Evolutionary conservation across 2,797 vertebrate species (phyloP), one percentile per base, ranked within the genome.

Genomic region (Gobio occitaniae): DNA sequence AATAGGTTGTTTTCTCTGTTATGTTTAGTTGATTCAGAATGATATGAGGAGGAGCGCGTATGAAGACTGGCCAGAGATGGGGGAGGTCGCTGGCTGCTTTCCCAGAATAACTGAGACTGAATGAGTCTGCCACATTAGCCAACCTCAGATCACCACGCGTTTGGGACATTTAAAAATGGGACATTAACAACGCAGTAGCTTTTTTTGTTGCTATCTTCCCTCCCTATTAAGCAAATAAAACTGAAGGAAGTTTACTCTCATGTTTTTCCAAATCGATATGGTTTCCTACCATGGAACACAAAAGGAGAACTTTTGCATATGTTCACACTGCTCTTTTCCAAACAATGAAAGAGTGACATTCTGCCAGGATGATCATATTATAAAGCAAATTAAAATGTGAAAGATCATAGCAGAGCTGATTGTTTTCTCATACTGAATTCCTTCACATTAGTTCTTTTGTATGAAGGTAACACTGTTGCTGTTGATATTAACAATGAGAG

Each of bases 11-110:
- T 84, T 84, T 83, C 41, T 59, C 15, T 80, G 32, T 82, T 87
- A 38, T 66, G 41, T 84, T 90, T 90, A 97, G 97, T 68, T 88
- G 66, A 83, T 95, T 82, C 94, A 93, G 89, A 97, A 95, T 36
- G 77, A 93, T 44, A 56, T 84, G 47, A 52, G 91, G 0, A 93
- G 59, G 13, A 98, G 98, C 86, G 85, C 93, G 69, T 99, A 96
- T 0, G 94, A 95, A 0, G 94, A 92, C 48, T 98, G 97, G 97
- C 97, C 97, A 0, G 94, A 92, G 77, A 52, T 93, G 66, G 90
- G 95, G 84, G 95, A 97, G 88, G 81, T 99, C 85, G 91, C 92
- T 56, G 97, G 97, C 90, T 99, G 97, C 19, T 89, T 94, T 86
- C 95, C 96, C 76, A 90, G 16, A 85, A 38, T 2, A 71, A 83